Evolutionary conservation across 23 tunicate genomes (phyloP).

Genomic region (Styela clava): DNA sequence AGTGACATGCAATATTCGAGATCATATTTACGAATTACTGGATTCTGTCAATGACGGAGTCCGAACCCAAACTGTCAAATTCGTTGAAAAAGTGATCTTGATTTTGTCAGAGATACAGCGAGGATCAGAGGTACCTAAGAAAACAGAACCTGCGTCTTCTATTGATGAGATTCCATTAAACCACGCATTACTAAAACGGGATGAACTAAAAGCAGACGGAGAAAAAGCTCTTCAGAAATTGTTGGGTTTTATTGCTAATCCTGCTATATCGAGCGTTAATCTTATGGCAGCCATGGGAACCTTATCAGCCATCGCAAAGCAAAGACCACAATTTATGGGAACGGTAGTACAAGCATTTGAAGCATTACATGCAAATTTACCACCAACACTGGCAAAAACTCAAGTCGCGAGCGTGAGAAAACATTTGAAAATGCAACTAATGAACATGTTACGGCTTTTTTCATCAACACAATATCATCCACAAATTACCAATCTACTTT

Average conservation of each 20-base stretch:
- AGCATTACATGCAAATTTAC: constrained; percentile 82
- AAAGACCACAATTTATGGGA: constrained; percentile 82
- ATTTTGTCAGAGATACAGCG: constrained; percentile 60
- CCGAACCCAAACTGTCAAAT: constrained; percentile 82
- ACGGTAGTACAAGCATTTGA: constrained; percentile 79
- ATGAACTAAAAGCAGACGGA: constrained; percentile 40
- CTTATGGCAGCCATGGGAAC: constrained; percentile 88
- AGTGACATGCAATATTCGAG: constrained; percentile 48
- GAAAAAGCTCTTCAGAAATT: constrained; percentile 44
- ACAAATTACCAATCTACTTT: constrained; percentile 82
- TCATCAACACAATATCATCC: constrained; percentile 57
- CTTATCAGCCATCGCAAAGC: constrained; percentile 57
- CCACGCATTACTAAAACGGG: constrained; percentile 31
- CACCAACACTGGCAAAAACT: constrained; percentile 92
- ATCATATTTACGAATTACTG: constrained; percentile 38
- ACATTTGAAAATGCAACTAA: constrained; percentile 83
- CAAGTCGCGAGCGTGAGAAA: constrained; percentile 95
- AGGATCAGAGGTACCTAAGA: constrained; percentile 51
- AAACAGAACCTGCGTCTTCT: constrained; percentile 36
- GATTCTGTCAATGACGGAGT: constrained; percentile 92
- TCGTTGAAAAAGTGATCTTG: constrained; percentile 65
- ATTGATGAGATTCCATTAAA: constrained; percentile 55
- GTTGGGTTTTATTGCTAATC: constrained; percentile 65
- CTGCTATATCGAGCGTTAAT: constrained; percentile 84
- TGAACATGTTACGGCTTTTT: constrained; percentile 69